Base-by-base conservation (phyloP, 2,888 invertebrate species). In the Clivina fossor region DNA sequence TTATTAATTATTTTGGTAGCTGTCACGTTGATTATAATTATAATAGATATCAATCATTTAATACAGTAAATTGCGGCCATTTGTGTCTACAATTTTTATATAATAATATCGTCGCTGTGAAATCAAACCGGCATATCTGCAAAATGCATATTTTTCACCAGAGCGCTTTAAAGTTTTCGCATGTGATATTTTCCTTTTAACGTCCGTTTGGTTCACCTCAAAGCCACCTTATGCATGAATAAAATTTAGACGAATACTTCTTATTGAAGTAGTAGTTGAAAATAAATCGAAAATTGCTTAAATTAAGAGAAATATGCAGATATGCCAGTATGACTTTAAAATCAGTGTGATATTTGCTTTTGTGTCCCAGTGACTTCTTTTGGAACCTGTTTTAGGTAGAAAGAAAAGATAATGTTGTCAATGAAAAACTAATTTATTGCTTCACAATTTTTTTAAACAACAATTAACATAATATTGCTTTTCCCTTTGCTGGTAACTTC, bases 101-200 rank as follows among this genome's bases (percentile, higher is more conserved):
- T n/a, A n/a, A n/a, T n/a, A n/a, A 66, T 67, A 37, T 66, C 66
- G 4, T 40, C 40, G 40, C 40, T 40, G 40, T 40, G 40, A 40
- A 40, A 40, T 40, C 40, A 40, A 40, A 40, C 40, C 40, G 40
- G 40, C 40, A 7, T 40, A 40, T 40, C 40, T 40, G 40, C 40
- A 40, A 40, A 40, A 9, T 18, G 40, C 22, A 40, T 40, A 40
- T 40, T 40, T 40, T 40, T 40, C 40, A 40, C 40, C 40, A 40
- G 22, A 40, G 40, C 40, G 40, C 40, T 40, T 40, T 40, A 18
- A 40, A 40, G 40, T 40, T 40, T 40, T 40, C 40, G 40, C 40
- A 40, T 40, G 40, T 40, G 16, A 40, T 40, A 40, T 40, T 40
- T 40, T 16, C 18, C 40, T 40, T 40, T 40, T 4, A 40, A 40